These are phyloP conservation scores for Quiscalus mexicanus DNA, from an alignment of 2,113 vertebrate species.

Conservation along the genomic window DNA sequence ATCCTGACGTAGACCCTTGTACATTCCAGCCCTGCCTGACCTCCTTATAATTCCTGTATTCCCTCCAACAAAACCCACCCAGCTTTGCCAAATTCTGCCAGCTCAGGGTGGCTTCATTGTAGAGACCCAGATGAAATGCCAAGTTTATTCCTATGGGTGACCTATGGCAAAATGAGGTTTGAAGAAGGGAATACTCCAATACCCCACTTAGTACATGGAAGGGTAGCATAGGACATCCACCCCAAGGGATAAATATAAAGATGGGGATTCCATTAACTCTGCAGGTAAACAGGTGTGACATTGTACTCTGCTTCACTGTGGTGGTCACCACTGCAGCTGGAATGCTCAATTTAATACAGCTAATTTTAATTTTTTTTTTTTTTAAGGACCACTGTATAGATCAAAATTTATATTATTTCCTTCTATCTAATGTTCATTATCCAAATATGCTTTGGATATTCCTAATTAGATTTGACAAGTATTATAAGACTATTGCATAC, in stretches of 20 bases:
- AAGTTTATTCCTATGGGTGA: neutral
- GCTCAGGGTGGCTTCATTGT: neutral
- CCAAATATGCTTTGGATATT: neutral
- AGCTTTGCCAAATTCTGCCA: neutral
- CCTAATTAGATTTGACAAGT: neutral
- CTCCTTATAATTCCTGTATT: neutral
- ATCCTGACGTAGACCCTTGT: neutral
- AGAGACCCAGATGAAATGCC: neutral
- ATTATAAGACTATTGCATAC: neutral
- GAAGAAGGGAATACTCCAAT: neutral
- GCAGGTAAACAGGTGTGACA: neutral
- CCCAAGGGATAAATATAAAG: neutral
- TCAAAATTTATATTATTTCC: neutral
- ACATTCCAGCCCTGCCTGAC: neutral
- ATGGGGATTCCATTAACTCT: neutral
- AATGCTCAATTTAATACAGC: neutral
- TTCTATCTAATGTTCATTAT: neutral
- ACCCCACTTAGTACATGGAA: fast-evolving
- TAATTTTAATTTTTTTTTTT: neutral
- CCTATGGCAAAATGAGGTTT: fast-evolving
- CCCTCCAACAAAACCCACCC: neutral
- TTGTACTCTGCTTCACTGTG: neutral
- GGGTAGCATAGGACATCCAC: fast-evolving
- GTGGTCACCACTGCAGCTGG: neutral
- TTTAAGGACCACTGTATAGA: neutral